Base-by-base conservation (phyloP, 2,113 vertebrate genomes). In the Motacilla tschutschensis region DNA sequence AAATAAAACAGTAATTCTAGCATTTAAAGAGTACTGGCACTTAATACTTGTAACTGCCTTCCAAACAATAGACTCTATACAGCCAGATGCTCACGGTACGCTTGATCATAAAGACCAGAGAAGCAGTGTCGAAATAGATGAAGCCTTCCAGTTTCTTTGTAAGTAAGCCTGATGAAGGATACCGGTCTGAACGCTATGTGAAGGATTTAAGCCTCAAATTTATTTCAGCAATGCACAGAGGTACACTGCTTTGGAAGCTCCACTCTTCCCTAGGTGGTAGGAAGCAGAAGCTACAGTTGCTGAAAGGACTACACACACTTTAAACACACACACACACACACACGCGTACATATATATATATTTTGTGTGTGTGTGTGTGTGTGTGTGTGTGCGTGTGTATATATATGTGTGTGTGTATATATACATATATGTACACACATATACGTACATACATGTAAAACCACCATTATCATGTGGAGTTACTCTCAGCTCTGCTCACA, bases 81-180 rank as follows among this genome's bases (percentile, higher is more conserved):
- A 89, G 47, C 9, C 5, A 12, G 35, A 44, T 1, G 0, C 55
- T 69, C 47, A 76, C 0, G 0, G 28, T 33, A 78, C 17, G 36
- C 44, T 79, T 51, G 36, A 79, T 67, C 64, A 88, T 9, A 44
- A 19, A 44, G 43, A 75, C 22, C 31, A 89, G 63, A 24, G 38
- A 76, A 63, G 24, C 4, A 66, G 9, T 24, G 31, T 57, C 36
- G 59, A 31, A 80, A 88, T 54, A 69, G 17, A 47, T 40, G 9
- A 84, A 73, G 28, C 35, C 47, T 88, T 65, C 33, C 29, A 88
- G 29, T 5, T 55, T 67, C 29, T 35, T 64, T 41, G 11, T 40
- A 80, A 59, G 12, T 10, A 5, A 33, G 14, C 24, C 53, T 85
- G 21, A 28, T 19, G 15, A 26, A 70, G 35, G 24, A 41, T 21